Conservation (phyloP, 2,888 invertebrate species). For the Hedya salicella region DNA sequence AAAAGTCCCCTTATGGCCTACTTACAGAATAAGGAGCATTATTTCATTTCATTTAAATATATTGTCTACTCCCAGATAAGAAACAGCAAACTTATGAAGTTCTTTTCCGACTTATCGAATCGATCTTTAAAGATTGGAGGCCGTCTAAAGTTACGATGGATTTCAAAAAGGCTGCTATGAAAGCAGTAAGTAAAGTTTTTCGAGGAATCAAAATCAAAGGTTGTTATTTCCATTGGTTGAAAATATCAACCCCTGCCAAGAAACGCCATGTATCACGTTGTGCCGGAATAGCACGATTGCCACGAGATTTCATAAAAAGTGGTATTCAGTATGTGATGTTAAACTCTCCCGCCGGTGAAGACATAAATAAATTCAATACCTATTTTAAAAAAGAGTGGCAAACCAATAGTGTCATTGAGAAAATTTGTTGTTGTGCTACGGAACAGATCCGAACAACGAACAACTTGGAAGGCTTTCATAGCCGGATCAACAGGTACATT, state of each 20-base stretch:
- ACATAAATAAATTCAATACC: constrained; percentile 8
- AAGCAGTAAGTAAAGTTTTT: constrained; percentile 14
- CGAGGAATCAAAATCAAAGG: constrained; percentile 14
- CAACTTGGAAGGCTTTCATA: constrained; percentile 18
- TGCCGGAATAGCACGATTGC: constrained; percentile 13
- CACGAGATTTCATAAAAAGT: constrained; percentile 6
- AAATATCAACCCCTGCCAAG: constrained; percentile 10
- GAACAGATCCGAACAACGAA: constrained; percentile 16
- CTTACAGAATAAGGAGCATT: too few relatives aligned
- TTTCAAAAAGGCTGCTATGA: constrained; percentile 14
- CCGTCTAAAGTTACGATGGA: constrained; percentile 11
- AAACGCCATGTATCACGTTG: constrained; percentile 16
- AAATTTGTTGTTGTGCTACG: constrained; percentile 10
- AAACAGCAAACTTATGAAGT: not conserved
- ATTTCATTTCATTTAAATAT: too few relatives aligned
- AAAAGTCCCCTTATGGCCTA: too few relatives aligned
- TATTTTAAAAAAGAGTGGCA: constrained; percentile 9
- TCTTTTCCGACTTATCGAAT: not conserved
- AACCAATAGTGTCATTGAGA: constrained; percentile 1
- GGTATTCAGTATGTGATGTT: constrained; percentile 11
- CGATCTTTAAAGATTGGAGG: constrained; percentile 8
- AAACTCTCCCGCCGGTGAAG: constrained; percentile 1
- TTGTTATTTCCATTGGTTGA: constrained; percentile 11
- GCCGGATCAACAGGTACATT: constrained; percentile 13
- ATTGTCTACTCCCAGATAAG: constrained; percentile 10